Evolutionary conservation across 2,113 vertebrate genomes (phyloP).

Genomic region (Hucho hucho): DNA sequence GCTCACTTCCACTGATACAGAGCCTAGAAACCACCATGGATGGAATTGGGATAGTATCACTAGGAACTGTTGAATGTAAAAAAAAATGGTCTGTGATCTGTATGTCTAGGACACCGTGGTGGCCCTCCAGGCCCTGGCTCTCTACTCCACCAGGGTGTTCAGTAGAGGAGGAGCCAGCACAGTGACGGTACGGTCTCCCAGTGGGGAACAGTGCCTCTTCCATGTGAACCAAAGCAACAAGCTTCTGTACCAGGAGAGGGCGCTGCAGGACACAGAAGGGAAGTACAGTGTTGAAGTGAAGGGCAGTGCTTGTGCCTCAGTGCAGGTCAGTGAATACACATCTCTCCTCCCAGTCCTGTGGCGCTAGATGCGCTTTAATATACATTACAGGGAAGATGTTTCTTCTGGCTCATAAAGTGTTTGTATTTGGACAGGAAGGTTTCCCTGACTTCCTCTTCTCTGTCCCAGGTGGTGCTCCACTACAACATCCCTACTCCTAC

Average conservation of each 20-base stretch:
- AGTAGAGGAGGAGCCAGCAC: constrained; percentile 52
- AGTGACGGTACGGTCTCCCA: constrained; percentile 58
- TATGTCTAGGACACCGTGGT: constrained; percentile 70
- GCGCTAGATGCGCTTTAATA: background rate
- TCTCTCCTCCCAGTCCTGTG: no score
- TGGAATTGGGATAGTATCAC: no score
- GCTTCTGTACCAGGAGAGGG: constrained; percentile 79
- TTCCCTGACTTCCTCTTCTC: background rate
- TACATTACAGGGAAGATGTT: background rate
- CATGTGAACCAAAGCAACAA: constrained; percentile 75
- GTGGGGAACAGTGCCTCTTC: constrained; percentile 62
- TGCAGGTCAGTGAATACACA: constrained; percentile 70
- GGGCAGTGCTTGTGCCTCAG: constrained; percentile 70
- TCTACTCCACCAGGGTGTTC: constrained; percentile 66
- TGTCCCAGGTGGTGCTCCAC: constrained; percentile 50
- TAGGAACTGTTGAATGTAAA: no score
- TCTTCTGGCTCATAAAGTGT: background rate
- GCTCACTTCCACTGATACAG: constrained; percentile 22
- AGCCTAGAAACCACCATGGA: no score
- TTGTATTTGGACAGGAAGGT: background rate
- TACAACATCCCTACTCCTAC: constrained; percentile 65
- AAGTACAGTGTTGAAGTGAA: constrained; percentile 61
- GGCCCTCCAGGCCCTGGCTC: constrained; percentile 68
- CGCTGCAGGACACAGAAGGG: constrained; percentile 64
- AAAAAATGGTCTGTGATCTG: background rate